These are phyloP conservation scores for Tenthredo amoena DNA, from an alignment of 2,888 invertebrate species.

Conservation along the genomic window DNA sequence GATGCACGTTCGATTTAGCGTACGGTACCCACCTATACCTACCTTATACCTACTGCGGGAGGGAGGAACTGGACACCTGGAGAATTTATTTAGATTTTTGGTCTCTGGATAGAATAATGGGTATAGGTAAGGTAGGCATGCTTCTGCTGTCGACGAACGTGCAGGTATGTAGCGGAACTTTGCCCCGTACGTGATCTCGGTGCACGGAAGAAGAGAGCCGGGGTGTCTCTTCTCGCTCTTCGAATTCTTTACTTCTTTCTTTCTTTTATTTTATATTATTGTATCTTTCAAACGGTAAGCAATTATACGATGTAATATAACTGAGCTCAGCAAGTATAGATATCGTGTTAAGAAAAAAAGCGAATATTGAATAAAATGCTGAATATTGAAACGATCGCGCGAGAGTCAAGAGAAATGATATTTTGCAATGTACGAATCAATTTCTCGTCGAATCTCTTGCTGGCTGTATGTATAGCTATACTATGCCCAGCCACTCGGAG, in stretches of 20 bases:
- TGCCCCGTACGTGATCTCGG: constrained; percentile 58
- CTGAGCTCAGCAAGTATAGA: not conserved
- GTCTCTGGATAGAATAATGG: not conserved
- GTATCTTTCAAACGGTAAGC: not conserved
- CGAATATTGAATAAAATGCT: too few species aligned
- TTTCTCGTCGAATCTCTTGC: not conserved
- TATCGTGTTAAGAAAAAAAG: too few species aligned
- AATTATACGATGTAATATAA: not conserved
- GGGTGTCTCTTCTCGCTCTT: not conserved
- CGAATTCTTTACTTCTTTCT: not conserved
- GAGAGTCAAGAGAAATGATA: not conserved
- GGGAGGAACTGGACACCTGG: not conserved
- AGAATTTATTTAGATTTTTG: constrained; percentile 31
- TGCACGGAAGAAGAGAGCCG: constrained; percentile 18
- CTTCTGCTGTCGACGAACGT: constrained; percentile 62
- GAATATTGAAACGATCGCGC: too few species aligned
- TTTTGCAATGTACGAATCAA: not conserved
- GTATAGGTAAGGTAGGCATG: not conserved
- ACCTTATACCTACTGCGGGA: not conserved
- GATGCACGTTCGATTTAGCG: constrained; percentile 15
- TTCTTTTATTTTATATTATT: not conserved
- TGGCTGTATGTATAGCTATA: not conserved
- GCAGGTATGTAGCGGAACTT: constrained; percentile 69
- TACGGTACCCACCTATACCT: not conserved
- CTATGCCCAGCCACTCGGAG: not conserved